Conservation (phyloP, 2,888 invertebrate species). For the Nysson spinosus region DNA sequence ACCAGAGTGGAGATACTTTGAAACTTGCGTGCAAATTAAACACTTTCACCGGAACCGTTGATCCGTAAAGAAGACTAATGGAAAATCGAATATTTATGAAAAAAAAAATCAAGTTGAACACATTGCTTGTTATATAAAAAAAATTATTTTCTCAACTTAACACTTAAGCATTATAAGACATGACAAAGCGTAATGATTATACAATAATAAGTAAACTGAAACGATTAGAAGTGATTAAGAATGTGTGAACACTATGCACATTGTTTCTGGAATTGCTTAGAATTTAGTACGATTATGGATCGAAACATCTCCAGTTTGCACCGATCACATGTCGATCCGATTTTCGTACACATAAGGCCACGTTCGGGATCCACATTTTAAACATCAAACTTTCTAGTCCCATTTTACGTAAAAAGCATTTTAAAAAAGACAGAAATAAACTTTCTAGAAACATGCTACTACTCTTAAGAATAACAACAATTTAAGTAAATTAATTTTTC, state of each 20-base stretch:
- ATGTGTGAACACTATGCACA: conserved; percentile 57
- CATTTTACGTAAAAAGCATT: too few species aligned
- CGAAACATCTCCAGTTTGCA: conserved; percentile 43
- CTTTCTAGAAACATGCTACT: too few species aligned
- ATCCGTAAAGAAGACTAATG: conserved; percentile 56
- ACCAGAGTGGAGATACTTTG: conserved; percentile 40
- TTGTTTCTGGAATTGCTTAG: conserved; percentile 63
- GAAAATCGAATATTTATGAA: conserved; percentile 59
- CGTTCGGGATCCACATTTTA: conserved; percentile 47
- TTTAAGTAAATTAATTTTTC: too few species aligned
- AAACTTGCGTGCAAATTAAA: conserved; percentile 61
- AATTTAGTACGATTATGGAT: conserved; percentile 54
- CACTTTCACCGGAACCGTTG: conserved; percentile 59
- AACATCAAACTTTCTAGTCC: conserved; percentile 17
- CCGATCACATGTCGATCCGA: conserved; percentile 35
- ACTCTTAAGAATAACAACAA: too few species aligned
- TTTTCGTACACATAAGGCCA: conserved; percentile 39
- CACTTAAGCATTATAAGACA: conserved; percentile 70
- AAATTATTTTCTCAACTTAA: conserved; percentile 77
- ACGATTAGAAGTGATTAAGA: conserved; percentile 61
- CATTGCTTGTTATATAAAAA: conserved; percentile 71
- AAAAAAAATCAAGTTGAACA: conserved; percentile 61
- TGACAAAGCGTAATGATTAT: conserved; percentile 62
- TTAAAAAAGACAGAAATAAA: too few species aligned
- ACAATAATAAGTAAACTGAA: conserved; percentile 62